Evolutionary conservation across 2,888 invertebrate species (phyloP), one percentile per base, ranked within the genome.

Genomic region (Erebia epiphron): DNA sequence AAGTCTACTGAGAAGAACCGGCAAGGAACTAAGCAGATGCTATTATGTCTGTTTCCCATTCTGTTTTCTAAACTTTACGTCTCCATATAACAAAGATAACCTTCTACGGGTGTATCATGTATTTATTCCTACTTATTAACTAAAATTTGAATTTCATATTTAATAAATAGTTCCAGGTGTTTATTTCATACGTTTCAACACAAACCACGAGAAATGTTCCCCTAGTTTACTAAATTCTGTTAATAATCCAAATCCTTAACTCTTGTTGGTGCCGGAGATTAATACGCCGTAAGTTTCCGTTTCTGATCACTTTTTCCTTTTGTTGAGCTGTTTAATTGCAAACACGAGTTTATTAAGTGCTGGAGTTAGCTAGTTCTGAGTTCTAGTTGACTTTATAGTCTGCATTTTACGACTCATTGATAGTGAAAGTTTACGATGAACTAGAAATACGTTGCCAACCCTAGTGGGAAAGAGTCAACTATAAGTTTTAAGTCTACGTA

Each of bases 181-280:
- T 57, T 64, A 63, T 69, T 63, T 69, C 49, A 57, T 64, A 64
- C 64, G 63, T 64, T 21, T 64, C 56, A 64, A 64, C 43, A 57
- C 64, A 16, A 64, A 56, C 61, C 56, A 41, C 64, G 57, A 58
- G 57, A 64, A 57, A 69, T 69, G 16, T 63, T 63, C 35, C 63
- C 58, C 18, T 43, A 64, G 63, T 57, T 68, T 63, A 68, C 43
- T 63, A 63, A 63, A 62, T 49, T 67, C 49, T 63, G 56, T 57
- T 69, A 69, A 35, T 57, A 56, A 57, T 63, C 11, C 43, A 69
- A 69, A 69, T 69, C 50, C 63, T 35, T 69, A 57, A 57, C 35
- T 57, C 26, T 49, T 35, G 63, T 64, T 58, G 56, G 56, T 5
- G 46, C 21, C 49, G 49, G 62, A 35, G 52, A 52, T 35, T 64